Evolutionary conservation across 2,888 invertebrate species (phyloP).

Genomic region (Sinotaia quadrata): DNA sequence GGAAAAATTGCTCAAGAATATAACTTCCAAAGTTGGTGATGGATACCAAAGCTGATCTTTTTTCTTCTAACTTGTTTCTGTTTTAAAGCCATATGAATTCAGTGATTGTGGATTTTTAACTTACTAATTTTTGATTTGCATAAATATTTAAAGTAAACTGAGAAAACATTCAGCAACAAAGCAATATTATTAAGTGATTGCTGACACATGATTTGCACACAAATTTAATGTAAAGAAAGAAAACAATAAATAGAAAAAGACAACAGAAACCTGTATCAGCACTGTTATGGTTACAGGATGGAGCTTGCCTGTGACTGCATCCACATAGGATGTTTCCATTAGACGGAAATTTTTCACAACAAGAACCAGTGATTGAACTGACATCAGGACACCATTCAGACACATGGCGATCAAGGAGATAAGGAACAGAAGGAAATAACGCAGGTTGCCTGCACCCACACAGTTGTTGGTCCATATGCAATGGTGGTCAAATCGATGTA

Average conservation of each 20-base stretch:
- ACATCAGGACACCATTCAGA: conserved; percentile 60
- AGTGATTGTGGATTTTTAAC: too few relatives aligned
- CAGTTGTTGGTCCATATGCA: conserved; percentile 71
- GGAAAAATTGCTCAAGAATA: too few relatives aligned
- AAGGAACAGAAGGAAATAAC: conserved; percentile 67
- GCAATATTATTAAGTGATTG: background rate
- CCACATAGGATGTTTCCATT: conserved; percentile 55
- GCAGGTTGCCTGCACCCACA: conserved; percentile 68
- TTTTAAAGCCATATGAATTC: too few relatives aligned
- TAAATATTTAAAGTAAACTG: background rate
- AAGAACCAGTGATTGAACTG: conserved; percentile 49
- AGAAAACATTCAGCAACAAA: background rate
- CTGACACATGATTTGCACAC: background rate
- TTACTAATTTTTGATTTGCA: background rate
- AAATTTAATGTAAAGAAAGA: background rate
- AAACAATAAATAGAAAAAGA: conserved; percentile 40
- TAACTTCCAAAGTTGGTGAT: too few relatives aligned
- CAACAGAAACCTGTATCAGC: conserved; percentile 61
- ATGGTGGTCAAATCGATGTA: conserved; percentile 70
- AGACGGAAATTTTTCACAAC: conserved; percentile 52
- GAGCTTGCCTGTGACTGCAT: conserved; percentile 48
- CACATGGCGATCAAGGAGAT: conserved; percentile 60
- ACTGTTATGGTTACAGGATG: conserved; percentile 56
- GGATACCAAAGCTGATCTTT: too few relatives aligned
- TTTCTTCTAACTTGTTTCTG: too few relatives aligned